Percentiles rank a stretch among this genome's conserved stretches.
Evolutionary conservation across 2,797 vertebrate species (phyloP).

Genomic region (Glossophaga mutica): DNA sequence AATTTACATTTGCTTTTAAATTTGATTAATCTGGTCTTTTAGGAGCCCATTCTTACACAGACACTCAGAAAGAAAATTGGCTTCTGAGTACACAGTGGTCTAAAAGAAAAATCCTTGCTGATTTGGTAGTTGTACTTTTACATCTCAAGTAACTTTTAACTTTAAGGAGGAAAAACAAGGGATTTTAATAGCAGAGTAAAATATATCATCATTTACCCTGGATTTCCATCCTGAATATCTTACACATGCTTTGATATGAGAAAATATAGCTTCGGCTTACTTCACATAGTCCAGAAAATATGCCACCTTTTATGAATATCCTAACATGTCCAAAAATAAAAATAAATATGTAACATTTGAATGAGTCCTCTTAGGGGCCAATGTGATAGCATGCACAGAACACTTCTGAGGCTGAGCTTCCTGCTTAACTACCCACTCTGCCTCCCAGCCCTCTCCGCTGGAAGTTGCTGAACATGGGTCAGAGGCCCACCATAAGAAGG

Average conservation of each 20-base stretch:
- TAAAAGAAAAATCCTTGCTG: neutral
- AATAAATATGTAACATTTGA: neutral
- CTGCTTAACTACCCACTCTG: neutral
- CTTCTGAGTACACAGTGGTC: slow-evolving; percentile 19
- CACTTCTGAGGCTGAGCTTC: neutral
- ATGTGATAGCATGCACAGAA: neutral
- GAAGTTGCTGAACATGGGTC: rapidly evolving
- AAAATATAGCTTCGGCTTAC: neutral
- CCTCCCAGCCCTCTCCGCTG: neutral
- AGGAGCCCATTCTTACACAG: slow-evolving; percentile 45
- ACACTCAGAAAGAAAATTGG: slow-evolving; percentile 38
- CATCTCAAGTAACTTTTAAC: slow-evolving; percentile 38
- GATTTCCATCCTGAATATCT: neutral
- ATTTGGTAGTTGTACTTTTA: slow-evolving; percentile 26
- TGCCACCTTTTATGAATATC: neutral
- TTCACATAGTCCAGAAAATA: neutral
- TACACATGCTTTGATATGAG: neutral
- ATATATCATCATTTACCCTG: neutral
- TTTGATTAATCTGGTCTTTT: slow-evolving; percentile 74
- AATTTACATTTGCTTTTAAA: slow-evolving; percentile 72
- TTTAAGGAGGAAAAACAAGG: slow-evolving; percentile 36
- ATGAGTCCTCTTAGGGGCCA: neutral
- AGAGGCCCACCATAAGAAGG: neutral
- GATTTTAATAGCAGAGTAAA: slow-evolving; percentile 8
- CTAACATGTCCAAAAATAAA: neutral